Percentiles rank a stretch among this genome's conserved stretches.
Conservation (phyloP, 2,888 invertebrate species). For the Ramazzottius varieornatus region DNA sequence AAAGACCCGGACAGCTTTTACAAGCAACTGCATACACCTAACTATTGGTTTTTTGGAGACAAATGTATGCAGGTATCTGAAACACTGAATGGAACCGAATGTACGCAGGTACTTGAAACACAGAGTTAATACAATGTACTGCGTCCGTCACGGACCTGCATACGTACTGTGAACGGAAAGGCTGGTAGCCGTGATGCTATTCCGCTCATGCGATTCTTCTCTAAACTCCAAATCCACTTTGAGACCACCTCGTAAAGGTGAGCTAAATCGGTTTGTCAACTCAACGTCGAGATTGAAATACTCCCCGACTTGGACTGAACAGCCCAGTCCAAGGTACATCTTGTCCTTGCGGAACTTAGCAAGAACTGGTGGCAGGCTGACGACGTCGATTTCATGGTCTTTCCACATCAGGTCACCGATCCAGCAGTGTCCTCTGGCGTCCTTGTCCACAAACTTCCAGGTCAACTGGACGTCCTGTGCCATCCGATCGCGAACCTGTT, state of each 20-base stretch:
- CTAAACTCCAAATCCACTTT: not conserved
- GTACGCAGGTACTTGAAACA: too few species aligned
- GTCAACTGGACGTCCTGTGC: not conserved
- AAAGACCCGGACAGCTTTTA: not conserved
- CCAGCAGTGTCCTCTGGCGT: not conserved
- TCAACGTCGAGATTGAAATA: not conserved
- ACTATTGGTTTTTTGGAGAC: too few species aligned
- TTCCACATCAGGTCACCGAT: not conserved
- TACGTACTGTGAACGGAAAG: too few species aligned
- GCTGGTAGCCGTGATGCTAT: too few species aligned
- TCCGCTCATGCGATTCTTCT: not conserved
- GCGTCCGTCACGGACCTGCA: too few species aligned
- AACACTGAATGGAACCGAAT: too few species aligned
- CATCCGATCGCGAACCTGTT: not conserved
- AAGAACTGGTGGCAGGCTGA: not conserved
- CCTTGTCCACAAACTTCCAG: not conserved
- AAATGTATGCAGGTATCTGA: too few species aligned
- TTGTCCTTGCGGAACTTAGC: not conserved
- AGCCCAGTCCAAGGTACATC: not conserved
- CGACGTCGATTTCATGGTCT: not conserved
- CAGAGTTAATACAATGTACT: too few species aligned
- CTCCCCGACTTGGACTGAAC: not conserved
- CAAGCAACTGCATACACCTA: too few species aligned
- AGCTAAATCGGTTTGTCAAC: not conserved
- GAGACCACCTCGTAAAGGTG: not conserved